A percentile compares a stretch with the other conserved stretches of the same genome.
These are phyloP conservation scores for Agrenia bidenticulata DNA, from an alignment of 2,888 invertebrate genomes.

Conservation along the genomic window DNA sequence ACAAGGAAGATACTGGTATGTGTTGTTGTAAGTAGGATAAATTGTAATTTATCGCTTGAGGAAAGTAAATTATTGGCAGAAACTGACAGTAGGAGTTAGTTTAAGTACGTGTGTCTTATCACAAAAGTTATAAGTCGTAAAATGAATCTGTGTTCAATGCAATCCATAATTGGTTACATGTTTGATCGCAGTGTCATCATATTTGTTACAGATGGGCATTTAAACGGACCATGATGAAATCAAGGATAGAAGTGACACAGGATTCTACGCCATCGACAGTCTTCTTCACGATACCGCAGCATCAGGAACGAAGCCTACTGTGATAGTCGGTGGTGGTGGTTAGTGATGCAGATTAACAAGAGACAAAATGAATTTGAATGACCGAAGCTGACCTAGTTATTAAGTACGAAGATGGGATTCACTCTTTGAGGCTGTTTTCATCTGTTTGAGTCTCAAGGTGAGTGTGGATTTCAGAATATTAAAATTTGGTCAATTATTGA, in stretches of 20 bases:
- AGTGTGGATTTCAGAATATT: too few relatives aligned
- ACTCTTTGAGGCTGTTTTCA: neutral
- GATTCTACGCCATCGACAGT: neutral
- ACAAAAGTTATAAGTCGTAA: too few relatives aligned
- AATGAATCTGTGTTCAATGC: too few relatives aligned
- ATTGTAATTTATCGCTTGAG: too few relatives aligned
- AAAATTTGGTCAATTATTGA: too few relatives aligned
- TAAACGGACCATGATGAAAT: neutral
- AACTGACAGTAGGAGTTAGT: too few relatives aligned
- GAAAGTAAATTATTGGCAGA: too few relatives aligned
- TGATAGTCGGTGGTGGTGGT: neutral
- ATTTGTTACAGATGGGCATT: neutral
- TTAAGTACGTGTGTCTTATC: too few relatives aligned
- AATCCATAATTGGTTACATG: too few relatives aligned
- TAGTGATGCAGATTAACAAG: neutral
- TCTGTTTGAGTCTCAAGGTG: slow-evolving; percentile 6
- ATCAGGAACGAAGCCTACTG: neutral
- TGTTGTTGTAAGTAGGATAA: too few relatives aligned
- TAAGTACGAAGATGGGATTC: neutral
- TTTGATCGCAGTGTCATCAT: neutral
- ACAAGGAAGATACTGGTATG: too few relatives aligned
- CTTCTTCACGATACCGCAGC: neutral
- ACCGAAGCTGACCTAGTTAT: slow-evolving; percentile 9
- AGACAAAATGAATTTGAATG: slow-evolving; percentile 2
- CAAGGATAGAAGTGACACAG: neutral